Conservation (phyloP, 2,113 vertebrate genomes). For the Gymnobelideus leadbeateri region DNA sequence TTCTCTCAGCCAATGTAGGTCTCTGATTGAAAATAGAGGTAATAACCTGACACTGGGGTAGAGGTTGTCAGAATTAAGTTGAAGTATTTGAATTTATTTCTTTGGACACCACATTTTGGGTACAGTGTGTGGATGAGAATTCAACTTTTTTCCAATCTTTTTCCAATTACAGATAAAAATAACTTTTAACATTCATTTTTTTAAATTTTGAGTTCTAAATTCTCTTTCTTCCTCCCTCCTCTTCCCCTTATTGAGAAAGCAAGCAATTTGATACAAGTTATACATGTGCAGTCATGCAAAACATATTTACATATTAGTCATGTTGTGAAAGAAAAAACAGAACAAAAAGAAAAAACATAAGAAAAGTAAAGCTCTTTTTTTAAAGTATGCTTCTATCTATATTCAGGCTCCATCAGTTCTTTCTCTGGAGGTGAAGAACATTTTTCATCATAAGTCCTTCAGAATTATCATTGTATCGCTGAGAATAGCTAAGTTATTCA, state of each 20-base stretch:
- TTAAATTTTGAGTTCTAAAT: not conserved
- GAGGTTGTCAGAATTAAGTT: not conserved
- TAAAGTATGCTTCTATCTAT: not conserved
- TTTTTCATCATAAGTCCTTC: not conserved
- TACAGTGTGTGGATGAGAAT: not conserved
- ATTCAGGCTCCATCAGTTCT: not conserved
- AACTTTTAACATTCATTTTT: no score
- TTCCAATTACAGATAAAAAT: no score
- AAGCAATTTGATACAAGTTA: not conserved
- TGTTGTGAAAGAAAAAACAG: not conserved
- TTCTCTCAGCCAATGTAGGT: conserved; percentile 16
- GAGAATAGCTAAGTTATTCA: not conserved
- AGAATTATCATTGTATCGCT: not conserved
- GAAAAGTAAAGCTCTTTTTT: no score
- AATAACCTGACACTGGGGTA: not conserved
- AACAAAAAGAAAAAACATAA: not conserved
- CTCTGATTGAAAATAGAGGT: not conserved
- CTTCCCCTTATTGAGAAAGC: not conserved
- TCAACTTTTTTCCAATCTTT: no score
- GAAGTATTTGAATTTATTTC: conserved; percentile 11
- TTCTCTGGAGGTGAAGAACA: not conserved
- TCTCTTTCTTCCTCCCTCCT: not conserved
- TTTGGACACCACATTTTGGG: not conserved
- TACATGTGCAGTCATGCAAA: not conserved
- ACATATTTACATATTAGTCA: not conserved